phyloP scores from a whole-genome alignment of 2,888 invertebrate genomes.

The Melinaea marsaeus region DNA sequence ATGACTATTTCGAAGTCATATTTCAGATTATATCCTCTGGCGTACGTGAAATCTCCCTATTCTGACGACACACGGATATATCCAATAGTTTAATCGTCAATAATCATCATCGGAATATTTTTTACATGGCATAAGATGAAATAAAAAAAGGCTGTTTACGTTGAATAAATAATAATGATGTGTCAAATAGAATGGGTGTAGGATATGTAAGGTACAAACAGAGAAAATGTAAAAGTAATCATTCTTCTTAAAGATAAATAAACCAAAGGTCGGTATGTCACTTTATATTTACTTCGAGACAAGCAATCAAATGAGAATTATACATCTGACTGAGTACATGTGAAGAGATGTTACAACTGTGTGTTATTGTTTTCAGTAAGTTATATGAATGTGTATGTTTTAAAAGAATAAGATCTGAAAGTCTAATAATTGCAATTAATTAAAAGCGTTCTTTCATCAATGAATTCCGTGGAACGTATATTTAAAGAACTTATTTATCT shows the following conservation, averaged over 20 bases:
- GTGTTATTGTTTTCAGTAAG: conserved; percentile 50
- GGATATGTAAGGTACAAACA: too few relatives aligned
- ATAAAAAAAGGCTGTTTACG: too few relatives aligned
- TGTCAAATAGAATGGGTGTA: too few relatives aligned
- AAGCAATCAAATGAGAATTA: not conserved
- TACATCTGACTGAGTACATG: conserved; percentile 6
- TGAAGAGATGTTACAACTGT: conserved; percentile 44
- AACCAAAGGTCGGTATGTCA: not conserved
- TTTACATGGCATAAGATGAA: too few relatives aligned
- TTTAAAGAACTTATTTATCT: too few relatives aligned
- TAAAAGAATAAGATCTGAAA: too few relatives aligned
- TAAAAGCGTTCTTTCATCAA: too few relatives aligned
- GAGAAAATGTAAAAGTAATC: not conserved
- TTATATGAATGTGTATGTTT: not conserved
- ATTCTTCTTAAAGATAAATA: not conserved
- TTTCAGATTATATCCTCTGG: not conserved
- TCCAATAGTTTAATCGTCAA: too few relatives aligned
- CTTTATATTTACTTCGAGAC: conserved; percentile 5
- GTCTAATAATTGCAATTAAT: too few relatives aligned
- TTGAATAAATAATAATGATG: too few relatives aligned
- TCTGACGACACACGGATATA: not conserved
- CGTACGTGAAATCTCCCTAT: not conserved
- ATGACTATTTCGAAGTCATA: not conserved
- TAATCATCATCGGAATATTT: too few relatives aligned
- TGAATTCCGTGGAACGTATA: too few relatives aligned